A percentile compares a stretch with the other conserved stretches of the same genome.
These are phyloP conservation scores for Mesorhabditis spiculigera DNA, from an alignment of 2,888 invertebrate genomes.

Conservation along the genomic window DNA sequence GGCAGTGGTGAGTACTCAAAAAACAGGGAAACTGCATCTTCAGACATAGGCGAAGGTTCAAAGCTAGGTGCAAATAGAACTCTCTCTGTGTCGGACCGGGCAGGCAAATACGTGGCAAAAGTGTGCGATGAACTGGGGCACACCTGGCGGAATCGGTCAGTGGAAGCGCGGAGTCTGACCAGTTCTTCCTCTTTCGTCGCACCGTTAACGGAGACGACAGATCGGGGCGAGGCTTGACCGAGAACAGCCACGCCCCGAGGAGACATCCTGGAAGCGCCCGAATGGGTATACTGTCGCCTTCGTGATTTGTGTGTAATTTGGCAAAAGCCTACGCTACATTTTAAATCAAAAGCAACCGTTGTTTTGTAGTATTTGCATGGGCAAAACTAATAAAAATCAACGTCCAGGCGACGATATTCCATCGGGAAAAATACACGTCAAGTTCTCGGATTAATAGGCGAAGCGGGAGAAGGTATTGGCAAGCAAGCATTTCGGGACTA, in stretches of 20 bases:
- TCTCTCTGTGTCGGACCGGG: too few relatives aligned
- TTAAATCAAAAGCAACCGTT: not conserved
- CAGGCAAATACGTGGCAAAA: too few relatives aligned
- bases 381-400: too few relatives aligned
- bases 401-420: too few relatives aligned
- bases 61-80: too few relatives aligned
- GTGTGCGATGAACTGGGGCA: not conserved
- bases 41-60: too few relatives aligned
- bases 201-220: constrained; percentile 56
- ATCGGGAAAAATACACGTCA: not conserved
- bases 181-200: constrained; percentile 31
- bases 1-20: too few relatives aligned
- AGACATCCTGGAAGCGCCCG: constrained; percentile 45
- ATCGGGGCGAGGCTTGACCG: constrained; percentile 50
- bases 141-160: not conserved
- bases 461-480: not conserved
- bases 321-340: not conserved
- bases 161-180: not conserved
- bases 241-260: constrained; percentile 56
- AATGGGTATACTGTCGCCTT: not conserved
- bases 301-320: not conserved
- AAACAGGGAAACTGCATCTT: too few relatives aligned
- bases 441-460: not conserved
- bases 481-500: too few relatives aligned
- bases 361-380: not conserved